These are phyloP conservation scores for Choristoneura rosaceana DNA, from an alignment of 2,888 invertebrate genomes.

Conservation along the genomic window DNA sequence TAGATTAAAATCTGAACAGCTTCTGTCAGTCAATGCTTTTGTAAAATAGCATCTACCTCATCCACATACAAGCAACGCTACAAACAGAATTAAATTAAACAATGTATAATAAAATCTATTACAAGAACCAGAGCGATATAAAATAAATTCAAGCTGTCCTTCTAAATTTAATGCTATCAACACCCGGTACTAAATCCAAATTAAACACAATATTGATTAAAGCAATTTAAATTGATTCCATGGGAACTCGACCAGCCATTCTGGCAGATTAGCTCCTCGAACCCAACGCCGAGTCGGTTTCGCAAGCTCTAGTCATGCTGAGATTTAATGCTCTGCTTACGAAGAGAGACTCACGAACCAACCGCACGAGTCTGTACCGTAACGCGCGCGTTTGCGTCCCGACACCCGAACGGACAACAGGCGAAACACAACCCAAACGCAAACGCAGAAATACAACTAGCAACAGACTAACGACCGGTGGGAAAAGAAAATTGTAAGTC, in stretches of 20 bases:
- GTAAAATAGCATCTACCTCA: background rate
- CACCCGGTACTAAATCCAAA: conserved; percentile 34
- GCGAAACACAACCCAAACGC: conserved; percentile 44
- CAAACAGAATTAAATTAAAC: conserved; percentile 6
- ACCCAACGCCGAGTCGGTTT: conserved; percentile 59
- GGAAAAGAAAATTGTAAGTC: conserved; percentile 59
- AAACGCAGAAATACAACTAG: conserved; percentile 36
- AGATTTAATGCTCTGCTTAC: conserved; percentile 71
- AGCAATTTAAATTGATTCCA: conserved; percentile 67
- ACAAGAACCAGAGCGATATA: background rate
- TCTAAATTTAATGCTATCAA: conserved; percentile 32
- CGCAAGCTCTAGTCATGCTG: conserved; percentile 63
- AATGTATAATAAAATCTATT: background rate
- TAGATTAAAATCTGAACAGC: background rate
- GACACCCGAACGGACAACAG: conserved; percentile 31
- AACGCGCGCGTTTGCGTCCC: conserved; percentile 44
- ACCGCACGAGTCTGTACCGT: conserved; percentile 32
- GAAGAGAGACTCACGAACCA: conserved; percentile 62
- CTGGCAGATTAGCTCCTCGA: conserved; percentile 61
- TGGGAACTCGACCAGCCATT: conserved; percentile 63
- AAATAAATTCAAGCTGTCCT: background rate
- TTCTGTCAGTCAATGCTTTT: background rate
- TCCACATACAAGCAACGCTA: background rate
- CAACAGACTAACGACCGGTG: conserved; percentile 54
- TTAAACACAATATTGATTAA: conserved; percentile 54